Evolutionary conservation across 2,113 vertebrate genomes (phyloP), one percentile per base, ranked within the genome.

Genomic region (Anoplopoma fimbria): DNA sequence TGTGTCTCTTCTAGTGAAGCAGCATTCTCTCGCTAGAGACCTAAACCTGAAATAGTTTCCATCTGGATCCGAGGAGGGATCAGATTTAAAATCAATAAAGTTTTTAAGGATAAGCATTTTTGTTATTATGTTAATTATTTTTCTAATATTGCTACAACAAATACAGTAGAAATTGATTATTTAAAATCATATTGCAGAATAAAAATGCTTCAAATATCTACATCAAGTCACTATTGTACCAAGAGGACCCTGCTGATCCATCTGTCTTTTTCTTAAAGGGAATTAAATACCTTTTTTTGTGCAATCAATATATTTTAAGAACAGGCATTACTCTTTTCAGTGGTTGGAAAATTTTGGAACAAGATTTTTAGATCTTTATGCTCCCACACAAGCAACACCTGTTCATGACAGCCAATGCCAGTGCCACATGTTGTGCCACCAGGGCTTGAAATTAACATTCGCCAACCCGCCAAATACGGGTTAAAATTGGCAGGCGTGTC

Each of bases 381-480:
- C 71, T 62, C 29, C 38, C 75, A 53, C 34, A 62, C 69, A 53
- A 45, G 38, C 45, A 82, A 75, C 81, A 87, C 83, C 85, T 90
- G 60, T 47, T 62, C 47, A 63, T 29, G 68, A 2, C 10, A 23
- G 33, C 15, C 47, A 27, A 45, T 85, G 91, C 87, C 87, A 82
- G 75, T 68, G 77, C 85, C 83, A 72, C 86, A 86, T 88, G 81
- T 81, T 68, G 10, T 64, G 78, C 76, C 81, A 64, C 75, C 63
- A 81, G 79, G 81, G 60, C 60, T 84, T 74, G 68, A 84, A 92
- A 87, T 89, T 33, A 89, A 83, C 75, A 87, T 82, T 82, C 2
- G 2, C 83, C 68, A 67, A 74, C 42, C 57, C 2, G 69, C 86
- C 82, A 88, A 79, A 81, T 68, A 69, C 19, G 72, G 62, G 13